Base-by-base conservation (phyloP, 2,113 vertebrate species). In the Ancistrus triradiatus region DNA sequence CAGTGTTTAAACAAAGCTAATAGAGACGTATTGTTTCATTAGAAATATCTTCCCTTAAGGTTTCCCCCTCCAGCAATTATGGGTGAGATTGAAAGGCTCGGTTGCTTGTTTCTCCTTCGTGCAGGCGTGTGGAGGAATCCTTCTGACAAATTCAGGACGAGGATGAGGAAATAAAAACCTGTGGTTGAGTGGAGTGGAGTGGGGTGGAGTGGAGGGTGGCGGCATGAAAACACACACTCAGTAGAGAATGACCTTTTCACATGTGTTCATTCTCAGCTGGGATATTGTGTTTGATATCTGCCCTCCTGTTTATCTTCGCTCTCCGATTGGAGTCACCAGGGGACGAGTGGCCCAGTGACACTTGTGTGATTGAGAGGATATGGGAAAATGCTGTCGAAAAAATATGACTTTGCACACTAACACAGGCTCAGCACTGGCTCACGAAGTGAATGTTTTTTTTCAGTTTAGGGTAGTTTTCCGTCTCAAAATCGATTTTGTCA, bases 91-190 rank as follows among this genome's bases (percentile, higher is more conserved):
- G 19, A 27, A n/a, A 37, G 43, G 21, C 22, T 47, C 1, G 2
- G 24, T 48, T 9, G 4, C 8, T 17, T 1, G 28, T 25, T 43
- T 21, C 31, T 48, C 8, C n/a, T 59, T 18, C 17, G 28, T 22
- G 44, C 42, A 56, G 48, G 18, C 71, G 71, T 74, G 71, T 56
- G 46, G 13, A 37, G 19, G 50, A 69, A 61, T 61, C 37, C 22
- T 65, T 49, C 27, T 21, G 14, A 25, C 33, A 18, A 44, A 74
- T 74, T 65, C 37, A 35, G 25, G 13, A n/a, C 1, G 35, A 7
- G 21, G 44, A 66, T 37, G 63, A 72, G 65, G 59, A 65, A 61
- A 69, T 64, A 37, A 55, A 42, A 19, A 22, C 1, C 53, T 15
- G 17, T 43, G 24, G 22, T 9, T 9, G 55, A 53, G 22, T 17